Base-by-base conservation (phyloP, 2,888 invertebrate species). In the Ecdyonurus torrentis region DNA sequence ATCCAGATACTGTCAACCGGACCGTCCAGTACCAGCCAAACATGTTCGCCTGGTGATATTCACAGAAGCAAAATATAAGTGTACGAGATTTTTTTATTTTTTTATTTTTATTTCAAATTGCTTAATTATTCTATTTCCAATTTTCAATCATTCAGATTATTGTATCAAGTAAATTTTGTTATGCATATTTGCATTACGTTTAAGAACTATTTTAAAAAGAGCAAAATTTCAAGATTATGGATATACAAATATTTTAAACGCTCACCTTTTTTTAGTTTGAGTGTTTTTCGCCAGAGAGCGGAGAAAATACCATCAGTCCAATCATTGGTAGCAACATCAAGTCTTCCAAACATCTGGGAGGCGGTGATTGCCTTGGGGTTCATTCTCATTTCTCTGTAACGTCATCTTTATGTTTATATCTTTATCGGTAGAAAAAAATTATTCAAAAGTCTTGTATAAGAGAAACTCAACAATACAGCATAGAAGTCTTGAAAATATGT, bases 281-380 rank as follows among this genome's bases (percentile, higher is more conserved):
- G 79, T 0, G 96, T 95, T 76, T 95, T 93, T 52, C 96, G 81
- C 97, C 96, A 97, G 0, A 97, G 77, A 0, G 96, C 93, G 1
- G 96, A 95, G 76, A 97, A 97, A 70, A 97, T 95, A 3, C 97
- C 97, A 74, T 97, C 96, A 0, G 96, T 97, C 97, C 97, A 97
- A 72, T 97, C 97, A 72, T 97, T 97, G 1, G 96, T 97, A 1
- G 96, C 95, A 0, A 97, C 96, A 72, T 97, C 96, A 23, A 96
- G 77, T 25, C 93, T 83, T 0, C 97, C 97, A 73, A 97, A 97
- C 97, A 97, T 97, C 79, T 97, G 96, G 0, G 95, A 86, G 0
- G 96, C 91, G 18, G 96, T 96, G 70, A 97, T 96, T 19, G 96
- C 91, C 77, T 97, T 97, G 0, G 97, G 97, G 76, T 97, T 97